Base-by-base conservation (phyloP, 2,888 invertebrate species). In the Agapetus fuscipes region DNA sequence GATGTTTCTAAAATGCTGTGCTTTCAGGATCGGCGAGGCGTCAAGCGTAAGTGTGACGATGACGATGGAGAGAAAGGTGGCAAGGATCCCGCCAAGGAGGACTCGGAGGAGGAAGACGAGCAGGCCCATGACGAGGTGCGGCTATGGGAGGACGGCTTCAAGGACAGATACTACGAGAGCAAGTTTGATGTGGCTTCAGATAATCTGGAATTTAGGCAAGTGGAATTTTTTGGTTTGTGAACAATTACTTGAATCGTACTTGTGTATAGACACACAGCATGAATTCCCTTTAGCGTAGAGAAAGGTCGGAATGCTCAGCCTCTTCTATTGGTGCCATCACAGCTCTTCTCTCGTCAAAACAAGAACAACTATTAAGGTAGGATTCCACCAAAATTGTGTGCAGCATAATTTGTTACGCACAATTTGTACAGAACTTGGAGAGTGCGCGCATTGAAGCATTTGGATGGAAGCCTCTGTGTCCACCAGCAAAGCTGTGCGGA, bases 71-170 rank as follows among this genome's bases (percentile, higher is more conserved):
- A 61, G 65, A 41, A n/a, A n/a, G n/a, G n/a, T n/a, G n/a, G n/a
- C n/a, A n/a, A n/a, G 64, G 66, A 9, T 72, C 73, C 2, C 78
- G 79, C 30, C 74, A 60, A 64, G 41, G 51, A 58, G 2, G 59
- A 59, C 2, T 61, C 64, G 1, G 65, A 66, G 0, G 73, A 75
- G 2, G 81, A 81, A 0, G 86, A 88, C 35, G 80, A 83, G 27
- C 83, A 87, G 50, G 76, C 79, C 3, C 80, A 83, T 50, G 93
- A 94, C 60, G 88, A 91, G 66, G 91, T 95, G 33, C 74, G 90
- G 11, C 69, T 93, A 4, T 90, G 93, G 89, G 96, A 98, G 64
- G 86, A 86, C 51, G 98, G 98, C 1, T 98, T 95, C 72, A 97
- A 97, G 63, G 93, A 95, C 59, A 76, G 98, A 25, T 98, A 98